These are phyloP conservation scores for Sphaerophoria taeniata DNA, from an alignment of 2,888 invertebrate species.

Conservation along the genomic window DNA sequence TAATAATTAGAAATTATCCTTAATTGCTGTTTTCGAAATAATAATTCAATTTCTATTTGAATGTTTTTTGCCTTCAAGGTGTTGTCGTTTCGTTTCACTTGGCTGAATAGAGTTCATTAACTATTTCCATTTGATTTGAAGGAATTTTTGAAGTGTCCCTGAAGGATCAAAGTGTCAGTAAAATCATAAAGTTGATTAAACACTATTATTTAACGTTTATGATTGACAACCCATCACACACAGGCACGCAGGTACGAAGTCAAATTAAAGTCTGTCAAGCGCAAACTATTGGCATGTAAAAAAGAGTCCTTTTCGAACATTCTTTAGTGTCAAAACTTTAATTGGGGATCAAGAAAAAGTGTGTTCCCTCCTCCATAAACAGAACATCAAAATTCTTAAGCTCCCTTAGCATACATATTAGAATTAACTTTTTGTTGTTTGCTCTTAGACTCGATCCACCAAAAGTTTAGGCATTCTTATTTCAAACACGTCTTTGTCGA, in stretches of 20 bases:
- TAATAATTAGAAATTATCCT: conserved; percentile 49
- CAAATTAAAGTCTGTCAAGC: no score
- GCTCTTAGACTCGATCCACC: no score
- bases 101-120: neutral
- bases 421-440: conserved; percentile 28
- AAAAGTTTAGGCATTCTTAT: conserved; percentile 3
- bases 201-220: conserved; percentile 2
- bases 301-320: neutral
- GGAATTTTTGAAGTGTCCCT: neutral
- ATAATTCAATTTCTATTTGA: conserved; percentile 41
- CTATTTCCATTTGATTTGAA: conserved; percentile 13
- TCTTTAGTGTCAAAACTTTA: neutral
- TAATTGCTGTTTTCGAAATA: conserved; percentile 48
- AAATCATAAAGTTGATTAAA: conserved; percentile 20
- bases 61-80: neutral
- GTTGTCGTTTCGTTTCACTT: neutral
- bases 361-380: neutral
- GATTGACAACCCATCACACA: neutral
- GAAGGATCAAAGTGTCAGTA: neutral
- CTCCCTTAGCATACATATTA: conserved; percentile 27
- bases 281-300: neutral
- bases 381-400: conserved; percentile 25
- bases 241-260: neutral
- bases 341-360: neutral
- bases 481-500: conserved; percentile 42